Evolutionary conservation across 2,797 vertebrate species (phyloP).

Genomic region (Xiphorhynchus erythropygius): DNA sequence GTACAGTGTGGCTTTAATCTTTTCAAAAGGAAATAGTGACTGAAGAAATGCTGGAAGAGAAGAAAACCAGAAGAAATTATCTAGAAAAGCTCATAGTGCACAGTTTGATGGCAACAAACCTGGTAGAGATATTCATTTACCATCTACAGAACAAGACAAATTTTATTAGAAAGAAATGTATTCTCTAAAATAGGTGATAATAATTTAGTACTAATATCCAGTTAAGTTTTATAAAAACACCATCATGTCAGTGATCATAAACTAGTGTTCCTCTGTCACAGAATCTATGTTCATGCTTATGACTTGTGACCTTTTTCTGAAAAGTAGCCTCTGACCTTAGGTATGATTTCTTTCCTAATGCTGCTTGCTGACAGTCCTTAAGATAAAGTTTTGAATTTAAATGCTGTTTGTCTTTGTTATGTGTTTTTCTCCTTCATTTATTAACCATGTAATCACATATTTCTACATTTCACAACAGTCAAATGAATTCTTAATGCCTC

Average conservation of each 20-base stretch:
- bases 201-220: neutral
- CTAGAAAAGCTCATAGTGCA: neutral
- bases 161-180: neutral
- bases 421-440: neutral
- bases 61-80: neutral
- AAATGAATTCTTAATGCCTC: neutral
- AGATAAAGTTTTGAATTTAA: neutral
- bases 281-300: neutral
- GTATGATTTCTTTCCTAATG: neutral
- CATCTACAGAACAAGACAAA: neutral
- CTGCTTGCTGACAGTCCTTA: neutral
- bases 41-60: neutral
- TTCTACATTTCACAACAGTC: neutral
- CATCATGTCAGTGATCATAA: neutral
- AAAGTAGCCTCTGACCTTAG: neutral
- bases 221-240: neutral
- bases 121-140: neutral
- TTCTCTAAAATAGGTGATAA: neutral
- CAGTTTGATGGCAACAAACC: neutral
- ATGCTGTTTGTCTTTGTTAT: neutral
- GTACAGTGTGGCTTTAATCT: neutral
- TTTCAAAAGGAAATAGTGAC: neutral
- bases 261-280: neutral
- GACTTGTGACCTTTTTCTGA: neutral
- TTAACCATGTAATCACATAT: neutral